Percentiles rank a stretch among this genome's conserved stretches.
These are phyloP conservation scores for Pedionomus torquatus DNA, from an alignment of 2,113 vertebrate genomes.

Conservation along the genomic window DNA sequence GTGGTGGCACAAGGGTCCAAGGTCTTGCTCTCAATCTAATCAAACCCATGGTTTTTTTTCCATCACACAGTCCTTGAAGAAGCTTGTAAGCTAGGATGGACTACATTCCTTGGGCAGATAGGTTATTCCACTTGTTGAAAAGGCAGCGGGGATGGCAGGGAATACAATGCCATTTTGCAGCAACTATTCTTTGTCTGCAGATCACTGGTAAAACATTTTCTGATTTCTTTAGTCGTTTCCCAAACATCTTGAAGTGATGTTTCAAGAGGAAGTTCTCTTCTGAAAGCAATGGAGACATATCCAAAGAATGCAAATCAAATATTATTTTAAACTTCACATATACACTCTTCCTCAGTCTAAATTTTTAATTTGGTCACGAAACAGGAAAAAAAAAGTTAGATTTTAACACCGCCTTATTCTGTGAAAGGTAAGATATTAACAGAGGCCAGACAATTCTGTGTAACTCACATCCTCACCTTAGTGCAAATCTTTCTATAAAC, in stretches of 20 bases:
- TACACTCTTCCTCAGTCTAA: neutral
- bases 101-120: neutral
- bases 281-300: neutral
- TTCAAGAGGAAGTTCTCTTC: neutral
- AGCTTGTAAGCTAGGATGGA: neutral
- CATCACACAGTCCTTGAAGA: neutral
- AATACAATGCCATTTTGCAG: neutral
- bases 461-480: neutral
- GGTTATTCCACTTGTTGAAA: neutral
- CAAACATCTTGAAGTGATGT: neutral
- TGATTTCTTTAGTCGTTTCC: neutral
- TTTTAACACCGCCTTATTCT: neutral
- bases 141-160: too few species aligned
- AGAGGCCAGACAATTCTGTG: neutral
- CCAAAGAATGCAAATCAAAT: conserved; percentile 24
- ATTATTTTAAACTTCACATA: neutral
- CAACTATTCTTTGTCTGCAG: neutral
- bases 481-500: neutral
- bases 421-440: neutral
- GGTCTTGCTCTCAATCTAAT: neutral
- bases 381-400: neutral
- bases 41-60: neutral
- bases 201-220: neutral
- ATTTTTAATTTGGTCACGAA: neutral
- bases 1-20: neutral